A percentile compares a stretch with the other conserved stretches of the same genome.
phyloP scores from a whole-genome alignment of 2,888 invertebrate species.

The Brachyopa scutellaris region DNA sequence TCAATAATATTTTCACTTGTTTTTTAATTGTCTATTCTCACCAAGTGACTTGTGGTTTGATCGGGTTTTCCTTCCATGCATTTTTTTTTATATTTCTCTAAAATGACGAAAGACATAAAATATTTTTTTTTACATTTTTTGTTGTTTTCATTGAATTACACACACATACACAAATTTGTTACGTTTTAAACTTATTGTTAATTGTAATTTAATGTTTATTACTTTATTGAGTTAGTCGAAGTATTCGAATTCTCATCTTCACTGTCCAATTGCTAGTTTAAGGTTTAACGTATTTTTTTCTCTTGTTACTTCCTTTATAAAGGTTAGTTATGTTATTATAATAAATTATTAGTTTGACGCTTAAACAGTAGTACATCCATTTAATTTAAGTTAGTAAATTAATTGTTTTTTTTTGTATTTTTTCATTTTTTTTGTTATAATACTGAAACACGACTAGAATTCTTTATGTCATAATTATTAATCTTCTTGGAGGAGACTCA shows the following conservation, averaged over 20 bases:
- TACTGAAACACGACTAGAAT: conserved; percentile 73
- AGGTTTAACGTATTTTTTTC: conserved; percentile 8
- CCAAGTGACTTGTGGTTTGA: conserved; percentile 64
- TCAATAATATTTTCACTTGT: conserved; percentile 69
- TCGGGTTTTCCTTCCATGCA: conserved; percentile 61
- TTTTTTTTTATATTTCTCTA: conserved; percentile 64
- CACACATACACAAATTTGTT: conserved; percentile 72
- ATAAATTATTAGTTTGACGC: conserved; percentile 69
- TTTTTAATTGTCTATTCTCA: conserved; percentile 33
- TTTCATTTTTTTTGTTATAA: conserved; percentile 53
- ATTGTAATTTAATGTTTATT: conserved; percentile 58
- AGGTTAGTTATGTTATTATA: conserved; percentile 51
- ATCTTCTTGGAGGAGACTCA: conserved; percentile 34
- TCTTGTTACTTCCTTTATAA: conserved; percentile 23
- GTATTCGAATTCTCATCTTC: conserved; percentile 41
- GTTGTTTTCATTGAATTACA: conserved; percentile 63
- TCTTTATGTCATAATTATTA: conserved; percentile 64
- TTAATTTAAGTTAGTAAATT: conserved; percentile 70
- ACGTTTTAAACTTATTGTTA: conserved; percentile 66
- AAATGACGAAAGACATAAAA: conserved; percentile 72
- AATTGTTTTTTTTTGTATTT: conserved; percentile 33
- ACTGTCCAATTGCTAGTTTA: conserved; percentile 58
- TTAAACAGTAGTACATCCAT: conserved; percentile 69
- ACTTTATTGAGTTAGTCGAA: conserved; percentile 67
- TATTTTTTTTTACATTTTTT: conserved; percentile 55